phyloP scores from a whole-genome alignment of 2,888 invertebrate species.

The Patella depressa region DNA sequence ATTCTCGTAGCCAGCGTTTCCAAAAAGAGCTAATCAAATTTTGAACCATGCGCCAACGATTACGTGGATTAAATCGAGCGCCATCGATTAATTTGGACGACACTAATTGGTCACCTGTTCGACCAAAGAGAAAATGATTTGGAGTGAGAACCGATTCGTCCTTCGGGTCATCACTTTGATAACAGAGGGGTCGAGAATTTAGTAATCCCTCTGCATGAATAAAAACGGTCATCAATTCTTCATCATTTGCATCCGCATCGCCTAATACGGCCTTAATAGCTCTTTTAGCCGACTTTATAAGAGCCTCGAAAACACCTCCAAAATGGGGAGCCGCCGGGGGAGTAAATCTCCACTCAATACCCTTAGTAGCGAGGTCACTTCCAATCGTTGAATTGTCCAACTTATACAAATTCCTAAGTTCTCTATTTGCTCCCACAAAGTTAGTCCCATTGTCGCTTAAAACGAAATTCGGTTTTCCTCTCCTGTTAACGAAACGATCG shows the following conservation, averaged over 20 bases:
- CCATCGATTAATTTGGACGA: too few relatives aligned
- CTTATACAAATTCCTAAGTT: conserved; percentile 21
- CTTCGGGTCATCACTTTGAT: too few relatives aligned
- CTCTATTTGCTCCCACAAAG: conserved; percentile 22
- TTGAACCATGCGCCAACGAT: conserved; percentile 20
- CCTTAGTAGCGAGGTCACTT: too few relatives aligned
- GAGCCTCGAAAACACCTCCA: conserved; percentile 35
- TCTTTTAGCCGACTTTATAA: conserved; percentile 39
- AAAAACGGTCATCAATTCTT: conserved; percentile 38
- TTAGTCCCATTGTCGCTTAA: conserved; percentile 23
- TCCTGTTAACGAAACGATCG: too few relatives aligned
- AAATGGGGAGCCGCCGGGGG: conserved; percentile 41
- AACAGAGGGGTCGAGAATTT: conserved; percentile 32
- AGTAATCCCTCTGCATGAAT: conserved; percentile 38
- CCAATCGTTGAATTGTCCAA: conserved; percentile 15
- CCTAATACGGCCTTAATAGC: conserved; percentile 37
- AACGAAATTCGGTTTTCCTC: conserved; percentile 14
- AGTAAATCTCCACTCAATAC: conserved; percentile 20
- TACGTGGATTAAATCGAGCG: conserved; percentile 21
- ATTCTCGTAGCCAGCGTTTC: conserved; percentile 10
- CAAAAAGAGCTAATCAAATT: neutral
- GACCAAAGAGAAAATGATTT: too few relatives aligned
- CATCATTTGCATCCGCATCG: conserved; percentile 36
- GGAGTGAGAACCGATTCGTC: too few relatives aligned
- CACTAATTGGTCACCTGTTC: too few relatives aligned